Base-by-base conservation (phyloP, 2,113 vertebrate genomes). In the Tor tambroides region DNA sequence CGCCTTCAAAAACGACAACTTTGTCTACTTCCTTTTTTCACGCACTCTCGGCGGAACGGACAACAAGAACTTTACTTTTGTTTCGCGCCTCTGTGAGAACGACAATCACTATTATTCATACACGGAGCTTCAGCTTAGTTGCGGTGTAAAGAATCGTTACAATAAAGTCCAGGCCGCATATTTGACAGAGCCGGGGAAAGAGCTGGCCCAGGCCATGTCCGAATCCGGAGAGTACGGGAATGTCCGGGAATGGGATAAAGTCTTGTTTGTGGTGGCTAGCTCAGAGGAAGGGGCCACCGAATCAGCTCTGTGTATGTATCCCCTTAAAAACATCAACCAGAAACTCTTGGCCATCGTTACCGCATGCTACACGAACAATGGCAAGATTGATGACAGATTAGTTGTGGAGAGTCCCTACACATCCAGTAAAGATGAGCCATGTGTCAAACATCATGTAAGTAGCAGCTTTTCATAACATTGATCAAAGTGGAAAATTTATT, bases 11-110 rank as follows among this genome's bases (percentile, higher is more conserved):
- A 94, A 98, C 0, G 86, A 90, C 17, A 78, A 17, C 2, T 98
- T 95, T 0, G 94, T 98, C 43, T 99, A 98, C 91, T 99, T 99
- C 87, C 92, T 99, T 89, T 99, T 98, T 91, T 98, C 97, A n/a
- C 96, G 97, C 51, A 95, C 94, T 1, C 94, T 96, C 43, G 96
- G 96, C 56, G 94, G 94, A 23, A 95, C 96, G 41, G 95, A 96
- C 1, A 94, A 91, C 86, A 96, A 94, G 84, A 98, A 97, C 90
- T 96, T 95, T 91, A 98, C 97, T 1, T 95, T 98, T 35, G 93
- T 99, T 85, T 96, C 97, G 0, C 94, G 98, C 46, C 94, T 99
- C 91, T 99, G 98, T 89, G 96, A 97, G 80, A 79, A 94, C 0
- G 98, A 99, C 86, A 91, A 92, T n/a, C 91, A 89, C 23, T 99